A percentile compares a stretch with the other conserved stretches of the same genome.
Conservation (phyloP, 2,113 vertebrate genomes). For the Hemichromis elongatus region DNA sequence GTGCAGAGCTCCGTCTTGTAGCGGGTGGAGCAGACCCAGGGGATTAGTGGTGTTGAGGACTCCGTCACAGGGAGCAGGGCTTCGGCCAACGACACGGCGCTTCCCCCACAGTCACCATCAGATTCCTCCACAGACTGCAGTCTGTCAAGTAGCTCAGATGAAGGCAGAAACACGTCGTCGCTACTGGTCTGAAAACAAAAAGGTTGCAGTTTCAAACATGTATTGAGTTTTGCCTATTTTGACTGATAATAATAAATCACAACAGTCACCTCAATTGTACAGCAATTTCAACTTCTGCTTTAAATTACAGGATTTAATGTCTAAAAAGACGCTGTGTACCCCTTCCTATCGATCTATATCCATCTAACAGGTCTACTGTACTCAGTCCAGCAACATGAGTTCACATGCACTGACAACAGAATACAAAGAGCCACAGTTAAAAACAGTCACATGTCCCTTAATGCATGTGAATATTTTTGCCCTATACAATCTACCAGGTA, state of each 20-base stretch:
- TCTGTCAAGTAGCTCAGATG: conserved; percentile 45
- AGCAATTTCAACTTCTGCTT: accelerated
- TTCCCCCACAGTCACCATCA: neutral
- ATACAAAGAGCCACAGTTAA: neutral
- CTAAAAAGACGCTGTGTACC: too few relatives aligned
- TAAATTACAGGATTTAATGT: neutral
- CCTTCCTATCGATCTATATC: too few relatives aligned
- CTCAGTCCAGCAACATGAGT: neutral
- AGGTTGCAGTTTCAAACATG: accelerated
- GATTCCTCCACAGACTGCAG: conserved; percentile 39
- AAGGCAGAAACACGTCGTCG: conserved; percentile 61
- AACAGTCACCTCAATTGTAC: neutral
- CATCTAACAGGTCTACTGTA: neutral
- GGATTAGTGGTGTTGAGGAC: conserved; percentile 12
- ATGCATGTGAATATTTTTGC: too few relatives aligned
- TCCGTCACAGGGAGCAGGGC: conserved; percentile 67
- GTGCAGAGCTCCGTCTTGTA: conserved; percentile 80
- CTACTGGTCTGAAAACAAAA: conserved; percentile 37
- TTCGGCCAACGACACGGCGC: conserved; percentile 49
- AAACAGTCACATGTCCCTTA: too few relatives aligned
- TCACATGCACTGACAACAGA: neutral
- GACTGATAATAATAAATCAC: too few relatives aligned
- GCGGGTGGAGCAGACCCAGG: conserved; percentile 72
- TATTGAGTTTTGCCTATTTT: accelerated
- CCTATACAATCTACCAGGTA: accelerated